These are phyloP conservation scores for Strigamia transsilvanica DNA, from an alignment of 2,888 invertebrate species.

Conservation along the genomic window DNA sequence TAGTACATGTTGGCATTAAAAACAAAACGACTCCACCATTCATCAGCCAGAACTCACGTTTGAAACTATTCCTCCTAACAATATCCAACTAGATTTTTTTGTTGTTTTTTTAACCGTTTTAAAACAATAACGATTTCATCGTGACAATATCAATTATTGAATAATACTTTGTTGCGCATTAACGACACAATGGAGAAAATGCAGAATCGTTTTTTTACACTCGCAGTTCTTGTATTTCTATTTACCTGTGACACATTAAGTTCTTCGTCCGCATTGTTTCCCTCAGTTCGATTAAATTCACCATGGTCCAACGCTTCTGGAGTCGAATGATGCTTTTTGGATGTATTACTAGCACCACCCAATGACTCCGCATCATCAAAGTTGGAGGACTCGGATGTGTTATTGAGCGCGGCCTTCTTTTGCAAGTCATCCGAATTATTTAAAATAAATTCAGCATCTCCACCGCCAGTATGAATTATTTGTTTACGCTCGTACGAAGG, in stretches of 20 bases:
- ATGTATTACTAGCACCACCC: neutral
- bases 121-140: neutral
- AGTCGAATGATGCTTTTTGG: neutral
- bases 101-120: neutral
- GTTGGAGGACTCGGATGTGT: neutral
- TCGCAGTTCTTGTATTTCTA: neutral
- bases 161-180: too few species aligned
- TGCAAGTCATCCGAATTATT: neutral
- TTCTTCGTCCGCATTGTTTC: neutral
- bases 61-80: conserved; percentile 2
- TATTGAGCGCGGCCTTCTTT: neutral
- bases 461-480: neutral
- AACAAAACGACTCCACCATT: neutral
- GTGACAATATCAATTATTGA: neutral
- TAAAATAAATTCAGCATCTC: neutral
- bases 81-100: neutral
- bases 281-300: neutral
- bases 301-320: neutral
- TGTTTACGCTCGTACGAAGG: neutral
- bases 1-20: conserved; percentile 8
- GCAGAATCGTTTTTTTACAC: neutral
- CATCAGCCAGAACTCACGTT: neutral
- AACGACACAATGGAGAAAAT: too few species aligned
- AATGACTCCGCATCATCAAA: neutral
- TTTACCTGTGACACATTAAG: neutral